Evolutionary conservation across 2,113 vertebrate species (phyloP).

Genomic region (Notothenia rossii): DNA sequence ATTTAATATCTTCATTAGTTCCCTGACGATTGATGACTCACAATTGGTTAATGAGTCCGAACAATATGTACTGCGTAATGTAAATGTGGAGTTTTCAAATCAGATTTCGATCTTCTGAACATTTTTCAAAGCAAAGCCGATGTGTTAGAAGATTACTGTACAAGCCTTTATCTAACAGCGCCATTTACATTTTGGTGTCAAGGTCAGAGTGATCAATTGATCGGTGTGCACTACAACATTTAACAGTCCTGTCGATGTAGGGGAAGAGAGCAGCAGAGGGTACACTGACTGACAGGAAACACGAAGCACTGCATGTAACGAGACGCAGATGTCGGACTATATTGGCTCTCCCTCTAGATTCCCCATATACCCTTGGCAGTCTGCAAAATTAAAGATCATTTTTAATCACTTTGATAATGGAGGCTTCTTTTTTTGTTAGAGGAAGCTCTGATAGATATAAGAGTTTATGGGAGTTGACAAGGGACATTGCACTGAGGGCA

Average conservation of each 20-base stretch:
- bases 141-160: slow-evolving; percentile 29
- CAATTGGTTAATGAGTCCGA: neutral
- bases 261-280: neutral
- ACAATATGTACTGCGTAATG: slow-evolving; percentile 1
- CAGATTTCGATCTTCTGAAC: neutral
- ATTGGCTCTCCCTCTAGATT: slow-evolving; percentile 68
- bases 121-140: slow-evolving; percentile 8
- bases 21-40: neutral
- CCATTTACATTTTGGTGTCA: slow-evolving; percentile 50
- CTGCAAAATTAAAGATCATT: slow-evolving; percentile 82
- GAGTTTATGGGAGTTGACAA: slow-evolving; percentile 85
- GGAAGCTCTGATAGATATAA: slow-evolving; percentile 82
- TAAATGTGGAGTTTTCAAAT: neutral
- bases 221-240: slow-evolving; percentile 26
- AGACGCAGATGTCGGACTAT: slow-evolving; percentile 58
- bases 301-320: slow-evolving; percentile 24
- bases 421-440: slow-evolving; percentile 79
- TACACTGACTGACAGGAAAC: neutral
- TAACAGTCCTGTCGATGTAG: slow-evolving; percentile 36
- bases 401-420: slow-evolving; percentile 85
- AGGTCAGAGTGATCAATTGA: slow-evolving; percentile 59
- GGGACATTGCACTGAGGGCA: slow-evolving; percentile 83
- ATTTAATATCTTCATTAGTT: slow-evolving; percentile 8
- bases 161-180: slow-evolving; percentile 44
- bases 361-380: slow-evolving; percentile 72